Evolutionary conservation across 1,140 invertebrate genomes (phyloP).

Genomic region (Venustaconcha ellipsiformis): DNA sequence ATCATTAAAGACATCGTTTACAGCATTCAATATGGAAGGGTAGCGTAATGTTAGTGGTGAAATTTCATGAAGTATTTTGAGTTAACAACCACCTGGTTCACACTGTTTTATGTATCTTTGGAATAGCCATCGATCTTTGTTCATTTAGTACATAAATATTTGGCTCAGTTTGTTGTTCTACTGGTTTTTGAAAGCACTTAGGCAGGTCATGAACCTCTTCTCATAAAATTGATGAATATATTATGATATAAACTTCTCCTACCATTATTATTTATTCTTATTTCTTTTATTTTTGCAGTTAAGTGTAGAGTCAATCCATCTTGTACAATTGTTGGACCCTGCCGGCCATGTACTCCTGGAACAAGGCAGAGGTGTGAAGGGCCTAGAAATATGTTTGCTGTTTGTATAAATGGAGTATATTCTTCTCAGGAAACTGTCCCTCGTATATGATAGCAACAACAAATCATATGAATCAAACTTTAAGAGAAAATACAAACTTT

Average conservation of each 20-base stretch:
- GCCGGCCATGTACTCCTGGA: constrained; percentile 20
- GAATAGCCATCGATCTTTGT: not conserved
- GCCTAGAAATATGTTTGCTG: constrained; percentile 18
- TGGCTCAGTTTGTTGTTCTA: not conserved
- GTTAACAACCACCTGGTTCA: too few relatives aligned
- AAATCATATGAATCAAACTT: too few relatives aligned
- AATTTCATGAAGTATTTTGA: too few relatives aligned
- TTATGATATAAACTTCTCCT: not conserved
- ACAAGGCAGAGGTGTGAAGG: constrained; percentile 9
- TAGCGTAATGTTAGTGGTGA: too few relatives aligned
- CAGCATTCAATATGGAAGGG: too few relatives aligned
- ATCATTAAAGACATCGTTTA: too few relatives aligned
- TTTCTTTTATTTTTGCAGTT: constrained; percentile 12
- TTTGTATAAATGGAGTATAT: constrained; percentile 29
- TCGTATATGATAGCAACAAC: too few relatives aligned
- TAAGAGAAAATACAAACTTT: too few relatives aligned
- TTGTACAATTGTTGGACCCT: constrained; percentile 14
- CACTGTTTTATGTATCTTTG: too few relatives aligned
- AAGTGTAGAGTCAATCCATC: constrained; percentile 14
- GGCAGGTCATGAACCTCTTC: not conserved
- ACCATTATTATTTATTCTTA: not conserved
- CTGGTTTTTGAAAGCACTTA: not conserved
- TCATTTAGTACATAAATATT: not conserved
- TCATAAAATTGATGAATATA: not conserved
- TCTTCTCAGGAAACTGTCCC: too few relatives aligned